These are phyloP conservation scores for Melanotaenia boesemani DNA, from an alignment of 2,797 vertebrate genomes.

Conservation along the genomic window DNA sequence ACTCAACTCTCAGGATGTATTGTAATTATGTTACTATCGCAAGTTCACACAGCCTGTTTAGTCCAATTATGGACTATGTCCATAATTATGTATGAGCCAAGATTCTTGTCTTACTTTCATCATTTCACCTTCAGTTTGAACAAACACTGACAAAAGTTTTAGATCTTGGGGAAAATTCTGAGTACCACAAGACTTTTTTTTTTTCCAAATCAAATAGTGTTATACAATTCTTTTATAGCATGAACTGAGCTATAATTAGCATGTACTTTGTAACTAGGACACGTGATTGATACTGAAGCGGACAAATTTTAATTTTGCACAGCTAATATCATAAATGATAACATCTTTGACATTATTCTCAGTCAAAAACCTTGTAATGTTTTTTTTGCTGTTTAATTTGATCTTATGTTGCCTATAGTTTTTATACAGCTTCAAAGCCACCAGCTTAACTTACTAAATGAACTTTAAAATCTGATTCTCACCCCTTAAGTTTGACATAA, in stretches of 20 bases:
- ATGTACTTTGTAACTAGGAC: neutral
- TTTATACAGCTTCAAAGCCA: neutral
- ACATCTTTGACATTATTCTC: neutral
- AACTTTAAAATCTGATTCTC: neutral
- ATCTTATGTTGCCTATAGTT: neutral
- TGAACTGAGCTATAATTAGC: neutral
- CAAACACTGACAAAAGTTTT: neutral
- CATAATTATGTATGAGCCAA: neutral
- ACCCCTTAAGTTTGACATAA: neutral
- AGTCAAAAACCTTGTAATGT: no score
- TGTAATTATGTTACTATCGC: neutral
- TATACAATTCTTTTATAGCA: neutral
- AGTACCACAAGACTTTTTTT: neutral
- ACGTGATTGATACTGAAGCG: neutral
- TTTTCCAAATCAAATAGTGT: no score
- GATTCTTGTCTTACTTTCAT: neutral
- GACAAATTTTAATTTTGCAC: neutral
- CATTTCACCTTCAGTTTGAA: neutral
- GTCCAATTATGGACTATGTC: no score
- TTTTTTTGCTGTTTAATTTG: neutral
- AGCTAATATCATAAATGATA: neutral
- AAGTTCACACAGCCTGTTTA: neutral
- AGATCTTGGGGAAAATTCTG: no score
- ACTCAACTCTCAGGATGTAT: neutral
- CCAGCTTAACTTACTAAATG: neutral